Conservation (phyloP, 1,140 invertebrate genomes). For the Tribolium madens region DNA sequence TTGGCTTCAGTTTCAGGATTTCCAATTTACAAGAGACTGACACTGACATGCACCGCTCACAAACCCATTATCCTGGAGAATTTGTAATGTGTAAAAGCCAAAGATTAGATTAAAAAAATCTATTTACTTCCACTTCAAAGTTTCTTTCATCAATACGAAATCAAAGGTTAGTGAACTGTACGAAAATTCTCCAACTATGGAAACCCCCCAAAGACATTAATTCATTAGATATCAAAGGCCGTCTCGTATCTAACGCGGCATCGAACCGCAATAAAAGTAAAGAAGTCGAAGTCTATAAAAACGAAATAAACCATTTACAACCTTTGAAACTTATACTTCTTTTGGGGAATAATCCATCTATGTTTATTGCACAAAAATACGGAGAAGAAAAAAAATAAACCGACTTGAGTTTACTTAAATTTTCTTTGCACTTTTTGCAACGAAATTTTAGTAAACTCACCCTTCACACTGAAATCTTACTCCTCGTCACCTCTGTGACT, state of each 20-base stretch:
- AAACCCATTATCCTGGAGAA: too few relatives aligned
- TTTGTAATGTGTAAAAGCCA: too few relatives aligned
- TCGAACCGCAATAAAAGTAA: constrained; percentile 4
- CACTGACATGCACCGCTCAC: too few relatives aligned
- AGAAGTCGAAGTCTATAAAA: neutral
- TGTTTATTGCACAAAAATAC: neutral
- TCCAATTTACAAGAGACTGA: too few relatives aligned
- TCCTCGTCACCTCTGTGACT: neutral
- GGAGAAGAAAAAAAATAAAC: too few relatives aligned
- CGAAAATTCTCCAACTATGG: neutral
- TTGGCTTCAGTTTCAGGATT: too few relatives aligned
- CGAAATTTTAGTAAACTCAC: neutral
- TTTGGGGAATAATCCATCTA: constrained; percentile 21
- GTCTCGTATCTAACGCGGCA: neutral
- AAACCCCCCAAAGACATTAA: neutral
- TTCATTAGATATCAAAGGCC: neutral
- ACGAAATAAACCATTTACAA: constrained; percentile 12
- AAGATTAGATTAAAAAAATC: too few relatives aligned
- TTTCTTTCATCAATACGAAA: neutral
- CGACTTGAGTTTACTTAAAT: constrained; percentile 6
- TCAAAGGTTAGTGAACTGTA: neutral
- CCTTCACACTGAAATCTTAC: neutral
- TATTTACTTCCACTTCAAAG: too few relatives aligned
- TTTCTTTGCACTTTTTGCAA: neutral
- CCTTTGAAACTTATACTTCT: constrained; percentile 11